Percentiles rank a stretch among this genome's conserved stretches.
These are phyloP conservation scores for Peucedramus taeniatus DNA, from an alignment of 2,113 vertebrate species.

Conservation along the genomic window DNA sequence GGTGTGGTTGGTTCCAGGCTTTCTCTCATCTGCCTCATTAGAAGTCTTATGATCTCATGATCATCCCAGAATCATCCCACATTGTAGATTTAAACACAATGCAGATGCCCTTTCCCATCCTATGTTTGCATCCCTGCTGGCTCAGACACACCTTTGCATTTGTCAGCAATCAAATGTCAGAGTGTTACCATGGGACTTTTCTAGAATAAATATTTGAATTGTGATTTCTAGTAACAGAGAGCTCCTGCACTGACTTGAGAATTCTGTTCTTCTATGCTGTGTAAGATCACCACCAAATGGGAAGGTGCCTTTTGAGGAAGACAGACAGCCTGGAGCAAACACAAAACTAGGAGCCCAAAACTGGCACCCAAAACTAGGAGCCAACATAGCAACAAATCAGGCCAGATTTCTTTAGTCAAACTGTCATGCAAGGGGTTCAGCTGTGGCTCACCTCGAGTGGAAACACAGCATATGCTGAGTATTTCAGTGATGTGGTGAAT, in stretches of 20 bases:
- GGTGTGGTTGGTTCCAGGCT: not conserved
- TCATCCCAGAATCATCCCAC: not conserved
- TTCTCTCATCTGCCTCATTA: not conserved
- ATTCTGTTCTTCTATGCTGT: rapidly evolving
- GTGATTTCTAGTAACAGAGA: not conserved
- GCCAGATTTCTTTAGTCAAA: not conserved
- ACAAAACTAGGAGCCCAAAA: no score
- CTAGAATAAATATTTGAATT: not conserved
- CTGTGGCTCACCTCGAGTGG: not conserved
- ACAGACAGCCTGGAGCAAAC: not conserved
- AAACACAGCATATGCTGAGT: not conserved
- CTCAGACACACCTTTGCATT: not conserved
- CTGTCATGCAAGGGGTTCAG: not conserved
- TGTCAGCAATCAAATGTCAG: not conserved
- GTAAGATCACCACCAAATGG: not conserved
- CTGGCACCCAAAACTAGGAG: not conserved
- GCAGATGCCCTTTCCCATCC: not conserved
- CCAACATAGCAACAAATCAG: not conserved
- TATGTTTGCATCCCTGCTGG: not conserved
- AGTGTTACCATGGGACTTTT: not conserved
- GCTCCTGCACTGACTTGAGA: not conserved
- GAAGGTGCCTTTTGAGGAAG: not conserved
- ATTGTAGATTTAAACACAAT: not conserved
- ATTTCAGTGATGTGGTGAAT: slow-evolving; percentile 21
- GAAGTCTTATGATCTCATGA: not conserved